Conservation (phyloP, 2,113 vertebrate species). For the Xerus inauris region DNA sequence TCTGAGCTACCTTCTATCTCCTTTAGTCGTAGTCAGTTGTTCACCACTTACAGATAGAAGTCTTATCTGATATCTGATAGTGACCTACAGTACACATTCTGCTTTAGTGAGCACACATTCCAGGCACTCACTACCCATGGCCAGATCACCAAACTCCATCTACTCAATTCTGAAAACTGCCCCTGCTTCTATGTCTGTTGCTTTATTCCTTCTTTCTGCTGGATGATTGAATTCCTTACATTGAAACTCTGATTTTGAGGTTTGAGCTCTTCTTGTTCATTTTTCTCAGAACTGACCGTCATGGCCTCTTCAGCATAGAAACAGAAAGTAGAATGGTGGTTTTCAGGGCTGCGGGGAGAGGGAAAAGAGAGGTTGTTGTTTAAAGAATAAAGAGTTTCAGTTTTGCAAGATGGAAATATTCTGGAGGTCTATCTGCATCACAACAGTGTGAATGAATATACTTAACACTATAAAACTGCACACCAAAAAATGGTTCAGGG, state of each 20-base stretch:
- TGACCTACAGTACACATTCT: neutral
- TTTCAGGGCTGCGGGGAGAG: neutral
- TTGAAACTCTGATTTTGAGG: neutral
- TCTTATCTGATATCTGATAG: neutral
- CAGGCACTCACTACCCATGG: neutral
- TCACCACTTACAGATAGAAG: neutral
- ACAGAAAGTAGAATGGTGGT: neutral
- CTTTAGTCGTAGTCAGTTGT: neutral
- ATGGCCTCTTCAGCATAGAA: neutral
- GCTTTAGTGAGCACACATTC: neutral
- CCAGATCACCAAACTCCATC: neutral
- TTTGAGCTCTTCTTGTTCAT: neutral
- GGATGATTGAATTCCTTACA: neutral
- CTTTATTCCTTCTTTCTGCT: neutral
- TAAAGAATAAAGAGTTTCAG: neutral
- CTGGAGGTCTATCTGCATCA: neutral
- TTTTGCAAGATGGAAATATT: neutral
- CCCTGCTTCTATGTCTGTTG: neutral
- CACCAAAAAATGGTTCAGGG: neutral
- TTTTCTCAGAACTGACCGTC: neutral
- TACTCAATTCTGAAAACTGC: neutral
- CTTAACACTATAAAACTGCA: neutral
- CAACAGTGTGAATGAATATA: neutral
- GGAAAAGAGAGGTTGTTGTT: neutral
- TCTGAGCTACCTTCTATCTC: neutral